phyloP scores from a whole-genome alignment of 1,140 invertebrate genomes.

The Ptiloglossa arizonensis region DNA sequence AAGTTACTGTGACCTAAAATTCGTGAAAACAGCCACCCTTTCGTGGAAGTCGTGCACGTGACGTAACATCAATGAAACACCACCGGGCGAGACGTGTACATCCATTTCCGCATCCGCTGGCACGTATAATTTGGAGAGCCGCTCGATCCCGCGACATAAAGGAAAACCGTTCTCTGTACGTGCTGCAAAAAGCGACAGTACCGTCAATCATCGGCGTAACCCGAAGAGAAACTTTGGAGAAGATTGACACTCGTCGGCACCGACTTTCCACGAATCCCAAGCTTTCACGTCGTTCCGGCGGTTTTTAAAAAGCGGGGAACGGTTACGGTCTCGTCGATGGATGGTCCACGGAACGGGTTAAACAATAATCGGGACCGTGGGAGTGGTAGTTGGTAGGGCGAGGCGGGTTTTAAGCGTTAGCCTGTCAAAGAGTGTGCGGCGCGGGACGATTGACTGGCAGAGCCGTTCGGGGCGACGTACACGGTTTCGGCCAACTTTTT shows the following conservation, averaged over 20 bases:
- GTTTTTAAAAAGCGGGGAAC: neutral
- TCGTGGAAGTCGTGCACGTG: neutral
- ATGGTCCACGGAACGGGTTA: conserved; percentile 33
- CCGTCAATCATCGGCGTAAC: conserved; percentile 21
- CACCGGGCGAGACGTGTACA: neutral
- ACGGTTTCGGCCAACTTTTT: conserved; percentile 56
- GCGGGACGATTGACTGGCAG: conserved; percentile 31
- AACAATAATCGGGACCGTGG: conserved; percentile 33
- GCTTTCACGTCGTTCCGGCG: neutral
- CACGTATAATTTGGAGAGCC: neutral
- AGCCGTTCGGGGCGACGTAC: conserved; percentile 18
- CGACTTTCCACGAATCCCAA: conserved; percentile 16
- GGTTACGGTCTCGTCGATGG: neutral
- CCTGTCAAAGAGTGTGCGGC: conserved; percentile 18
- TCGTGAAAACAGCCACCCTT: neutral
- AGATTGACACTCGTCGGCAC: conserved; percentile 16
- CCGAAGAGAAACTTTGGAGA: neutral
- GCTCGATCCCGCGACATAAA: neutral
- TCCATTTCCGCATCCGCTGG: neutral
- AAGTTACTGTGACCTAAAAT: too few species aligned
- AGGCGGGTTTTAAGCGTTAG: conserved; percentile 45
- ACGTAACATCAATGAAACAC: neutral
- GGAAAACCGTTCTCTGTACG: neutral
- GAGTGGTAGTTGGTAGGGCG: conserved; percentile 34
- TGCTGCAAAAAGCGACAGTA: neutral